Evolutionary conservation across 2,797 vertebrate genomes (phyloP), one percentile per base, ranked within the genome.

Genomic region (Typhlichthys subterraneus): DNA sequence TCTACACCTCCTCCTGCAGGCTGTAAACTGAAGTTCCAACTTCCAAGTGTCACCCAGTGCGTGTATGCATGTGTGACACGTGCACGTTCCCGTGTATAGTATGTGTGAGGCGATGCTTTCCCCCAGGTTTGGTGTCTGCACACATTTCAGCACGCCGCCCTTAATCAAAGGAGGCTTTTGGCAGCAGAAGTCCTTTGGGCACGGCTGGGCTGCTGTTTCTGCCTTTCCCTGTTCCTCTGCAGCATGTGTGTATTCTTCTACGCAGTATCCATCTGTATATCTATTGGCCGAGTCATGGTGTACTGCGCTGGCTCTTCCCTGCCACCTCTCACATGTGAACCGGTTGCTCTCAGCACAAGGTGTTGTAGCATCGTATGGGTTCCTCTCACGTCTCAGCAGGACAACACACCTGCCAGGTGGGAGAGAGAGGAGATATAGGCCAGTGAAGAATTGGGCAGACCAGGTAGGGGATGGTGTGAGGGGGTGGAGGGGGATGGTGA

Each of bases 1-100:
- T 80, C 63, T 65, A 75, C 82, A 67, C 80, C 75, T 81, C 77
- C 79, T 69, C 84, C 86, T 86, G 68, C 72, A 69, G 83, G 86
- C 87, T 85, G 82, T 85, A 86, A 88, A 88, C 80, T 80, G 64
- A 72, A 76, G 80, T 87, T 88, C 84, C 85, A 72, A 75, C 79
- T 87, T 88, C 84, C 85, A 85, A 79, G 80, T 88, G 86, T 89
- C 84, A 75, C 70, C 68, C 47, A 48, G 83, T 87, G 83, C 81
- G 79, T 65, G 67, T 54, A 65, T 68, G 59, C n/a, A 15, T 15
- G 48, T 68, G 59, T 69, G 61, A 17, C 47, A 13, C 45, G 56
- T 70, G 62, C 70, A 53, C 31, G 45, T 63, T 38, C 61, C 47
- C 63, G 50, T 45, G 56, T 61, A 56, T 74, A 70, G 73, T 53